A percentile compares a stretch with the other conserved stretches of the same genome.
Conservation (phyloP, 2,113 vertebrate species). For the Procapra przewalskii region DNA sequence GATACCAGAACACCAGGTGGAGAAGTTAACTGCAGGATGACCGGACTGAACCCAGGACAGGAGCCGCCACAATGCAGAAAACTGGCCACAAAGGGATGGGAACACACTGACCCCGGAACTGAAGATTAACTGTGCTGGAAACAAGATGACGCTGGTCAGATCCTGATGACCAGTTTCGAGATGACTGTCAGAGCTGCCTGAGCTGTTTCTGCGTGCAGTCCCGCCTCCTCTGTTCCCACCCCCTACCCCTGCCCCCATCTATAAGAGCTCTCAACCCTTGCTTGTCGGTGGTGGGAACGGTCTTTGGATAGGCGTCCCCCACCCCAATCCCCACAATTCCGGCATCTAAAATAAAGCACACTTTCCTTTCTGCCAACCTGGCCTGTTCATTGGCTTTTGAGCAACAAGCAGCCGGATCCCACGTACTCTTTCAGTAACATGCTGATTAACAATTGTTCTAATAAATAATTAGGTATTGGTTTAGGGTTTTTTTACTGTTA, state of each 20-base stretch:
- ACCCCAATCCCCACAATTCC: not conserved
- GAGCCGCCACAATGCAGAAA: not conserved
- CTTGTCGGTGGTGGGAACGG: not conserved
- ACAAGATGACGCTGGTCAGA: not conserved
- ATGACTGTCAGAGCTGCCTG: not conserved
- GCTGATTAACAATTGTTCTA: not conserved
- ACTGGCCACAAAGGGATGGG: not conserved
- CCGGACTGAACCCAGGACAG: not conserved
- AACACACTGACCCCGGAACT: not conserved
- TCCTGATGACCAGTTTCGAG: not conserved
- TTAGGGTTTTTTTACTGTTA: not conserved
- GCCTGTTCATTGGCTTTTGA: not conserved
- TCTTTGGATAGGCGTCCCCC: not conserved
- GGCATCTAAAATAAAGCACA: not conserved
- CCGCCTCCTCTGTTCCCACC: not conserved
- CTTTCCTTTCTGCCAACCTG: not conserved
- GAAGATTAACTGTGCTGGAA: not conserved
- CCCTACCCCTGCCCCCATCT: not conserved
- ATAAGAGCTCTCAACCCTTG: not conserved
- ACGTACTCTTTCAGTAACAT: not conserved
- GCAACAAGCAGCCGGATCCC: not conserved
- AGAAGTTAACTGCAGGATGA: not conserved
- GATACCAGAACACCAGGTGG: not conserved
- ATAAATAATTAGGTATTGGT: not conserved
- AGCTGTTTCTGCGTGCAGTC: not conserved